A percentile compares a stretch with the other conserved stretches of the same genome.
These are phyloP conservation scores for Diphyllodes magnificus DNA, from an alignment of 2,113 vertebrate genomes.

Conservation along the genomic window DNA sequence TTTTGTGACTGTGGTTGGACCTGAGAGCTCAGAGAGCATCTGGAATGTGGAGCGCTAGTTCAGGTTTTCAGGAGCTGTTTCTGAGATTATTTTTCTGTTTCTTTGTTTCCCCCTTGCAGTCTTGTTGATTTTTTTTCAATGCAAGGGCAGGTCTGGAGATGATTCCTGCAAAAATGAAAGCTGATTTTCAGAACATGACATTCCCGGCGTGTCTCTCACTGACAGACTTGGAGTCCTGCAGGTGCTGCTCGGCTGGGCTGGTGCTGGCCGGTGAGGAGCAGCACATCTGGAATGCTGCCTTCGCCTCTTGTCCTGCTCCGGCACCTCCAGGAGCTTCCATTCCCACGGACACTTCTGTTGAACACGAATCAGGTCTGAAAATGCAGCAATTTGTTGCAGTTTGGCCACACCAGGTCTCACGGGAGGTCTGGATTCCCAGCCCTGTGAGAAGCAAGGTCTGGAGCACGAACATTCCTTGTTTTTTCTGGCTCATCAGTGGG, in stretches of 20 bases:
- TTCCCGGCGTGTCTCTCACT: not conserved
- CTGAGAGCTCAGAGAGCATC: not conserved
- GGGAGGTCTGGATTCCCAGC: not conserved
- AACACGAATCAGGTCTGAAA: not conserved
- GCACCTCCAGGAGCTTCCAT: not conserved
- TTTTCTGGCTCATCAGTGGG: accelerated
- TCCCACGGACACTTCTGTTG: accelerated
- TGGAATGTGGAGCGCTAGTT: accelerated
- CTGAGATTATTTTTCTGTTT: not conserved
- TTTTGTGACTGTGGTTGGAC: not conserved
- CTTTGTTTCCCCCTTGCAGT: not conserved
- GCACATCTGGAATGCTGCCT: accelerated
- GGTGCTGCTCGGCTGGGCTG: not conserved
- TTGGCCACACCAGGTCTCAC: not conserved
- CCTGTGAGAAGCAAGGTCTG: not conserved
- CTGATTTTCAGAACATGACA: accelerated
- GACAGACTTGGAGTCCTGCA: no score
- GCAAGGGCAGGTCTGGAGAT: not conserved
- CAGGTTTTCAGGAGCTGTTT: not conserved
- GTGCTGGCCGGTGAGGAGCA: no score
- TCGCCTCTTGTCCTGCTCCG: accelerated
- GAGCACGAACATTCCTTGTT: not conserved
- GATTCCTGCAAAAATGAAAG: not conserved
- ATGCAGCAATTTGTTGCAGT: not conserved
- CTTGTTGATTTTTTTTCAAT: not conserved